Percentiles rank a stretch among this genome's conserved stretches.
These are phyloP conservation scores for Cepaea nemoralis DNA, from an alignment of 1,140 invertebrate genomes.

Conservation along the genomic window DNA sequence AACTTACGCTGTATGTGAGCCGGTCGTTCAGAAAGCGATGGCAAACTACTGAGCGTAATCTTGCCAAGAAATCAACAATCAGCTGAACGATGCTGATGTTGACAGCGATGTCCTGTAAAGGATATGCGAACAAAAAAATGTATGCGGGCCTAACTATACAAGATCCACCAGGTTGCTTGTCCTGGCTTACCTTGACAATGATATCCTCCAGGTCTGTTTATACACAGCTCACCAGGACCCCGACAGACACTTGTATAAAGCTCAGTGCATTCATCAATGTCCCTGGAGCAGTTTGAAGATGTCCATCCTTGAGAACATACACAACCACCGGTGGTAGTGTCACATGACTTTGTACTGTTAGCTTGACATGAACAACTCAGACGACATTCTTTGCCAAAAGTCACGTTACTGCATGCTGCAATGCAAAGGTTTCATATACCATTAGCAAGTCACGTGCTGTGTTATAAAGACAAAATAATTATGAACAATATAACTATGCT, in stretches of 20 bases:
- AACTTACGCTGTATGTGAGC: too few species aligned
- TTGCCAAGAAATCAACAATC: too few species aligned
- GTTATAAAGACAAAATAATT: too few species aligned
- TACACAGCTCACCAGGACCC: not conserved
- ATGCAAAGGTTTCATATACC: too few species aligned
- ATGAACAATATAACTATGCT: too few species aligned
- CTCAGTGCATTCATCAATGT: constrained; percentile 19
- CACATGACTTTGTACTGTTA: not conserved
- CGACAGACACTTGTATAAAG: not conserved
- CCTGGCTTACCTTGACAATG: not conserved
- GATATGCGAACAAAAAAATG: too few species aligned
- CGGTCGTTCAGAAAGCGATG: too few species aligned
- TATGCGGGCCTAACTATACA: not conserved
- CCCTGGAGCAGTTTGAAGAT: not conserved
- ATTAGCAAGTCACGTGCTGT: too few species aligned
- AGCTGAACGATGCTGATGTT: too few species aligned
- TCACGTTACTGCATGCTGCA: not conserved
- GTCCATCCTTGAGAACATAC: constrained; percentile 8
- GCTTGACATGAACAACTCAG: not conserved
- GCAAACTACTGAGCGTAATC: too few species aligned
- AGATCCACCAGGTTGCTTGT: not conserved
- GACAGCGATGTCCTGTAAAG: too few species aligned
- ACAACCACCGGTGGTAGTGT: constrained; percentile 9
- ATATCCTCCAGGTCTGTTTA: not conserved
- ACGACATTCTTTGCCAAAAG: constrained; percentile 5